phyloP scores from a whole-genome alignment of 2,797 vertebrate species.

The Hipposideros larvatus region DNA sequence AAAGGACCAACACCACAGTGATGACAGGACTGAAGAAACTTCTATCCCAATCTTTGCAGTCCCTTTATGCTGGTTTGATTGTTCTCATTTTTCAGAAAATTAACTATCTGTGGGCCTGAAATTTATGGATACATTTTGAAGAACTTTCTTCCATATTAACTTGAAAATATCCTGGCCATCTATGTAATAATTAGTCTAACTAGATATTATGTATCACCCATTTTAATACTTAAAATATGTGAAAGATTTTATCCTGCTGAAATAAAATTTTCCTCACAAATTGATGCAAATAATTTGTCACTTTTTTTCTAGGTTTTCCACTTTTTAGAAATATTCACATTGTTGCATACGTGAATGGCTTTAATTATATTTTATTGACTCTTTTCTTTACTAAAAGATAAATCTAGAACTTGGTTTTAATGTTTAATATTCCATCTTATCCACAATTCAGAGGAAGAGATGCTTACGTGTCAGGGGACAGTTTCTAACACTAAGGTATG shows the following conservation, averaged over 20 bases:
- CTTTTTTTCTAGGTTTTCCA: background rate
- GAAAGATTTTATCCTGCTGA: background rate
- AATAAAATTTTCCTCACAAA: background rate
- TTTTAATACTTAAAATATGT: background rate
- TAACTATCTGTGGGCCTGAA: background rate
- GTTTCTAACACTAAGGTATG: background rate
- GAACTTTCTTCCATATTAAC: background rate
- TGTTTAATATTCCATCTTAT: background rate
- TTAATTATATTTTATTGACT: background rate
- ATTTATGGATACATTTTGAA: background rate
- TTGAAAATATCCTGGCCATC: conserved; percentile 15
- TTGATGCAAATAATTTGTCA: background rate
- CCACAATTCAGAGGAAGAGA: background rate
- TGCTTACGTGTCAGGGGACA: background rate
- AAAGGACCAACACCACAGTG: background rate
- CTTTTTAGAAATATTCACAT: background rate
- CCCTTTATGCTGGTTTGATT: background rate
- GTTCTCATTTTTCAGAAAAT: background rate
- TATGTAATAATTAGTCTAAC: background rate
- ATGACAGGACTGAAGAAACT: background rate
- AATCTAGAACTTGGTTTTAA: background rate
- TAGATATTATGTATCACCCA: background rate
- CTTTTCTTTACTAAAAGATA: background rate
- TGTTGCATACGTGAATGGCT: background rate
- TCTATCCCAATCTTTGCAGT: background rate